These are phyloP conservation scores for Sarcophaga caerulescens DNA, from an alignment of 2,888 invertebrate species.

Conservation along the genomic window DNA sequence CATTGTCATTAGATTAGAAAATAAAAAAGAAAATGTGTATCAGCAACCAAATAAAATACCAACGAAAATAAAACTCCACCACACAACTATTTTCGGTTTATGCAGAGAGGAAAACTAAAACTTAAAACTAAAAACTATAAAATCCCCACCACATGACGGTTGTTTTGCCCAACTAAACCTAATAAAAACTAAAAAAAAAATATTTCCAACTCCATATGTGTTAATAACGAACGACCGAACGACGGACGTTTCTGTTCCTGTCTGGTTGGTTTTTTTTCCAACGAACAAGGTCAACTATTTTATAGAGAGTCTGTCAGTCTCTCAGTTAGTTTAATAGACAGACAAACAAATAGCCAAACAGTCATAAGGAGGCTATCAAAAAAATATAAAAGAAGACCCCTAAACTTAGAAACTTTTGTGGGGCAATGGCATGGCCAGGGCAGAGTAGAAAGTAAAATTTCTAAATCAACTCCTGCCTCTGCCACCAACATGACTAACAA, in stretches of 20 bases:
- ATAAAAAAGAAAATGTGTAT: slow-evolving; percentile 6
- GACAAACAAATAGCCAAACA: slow-evolving; percentile 23
- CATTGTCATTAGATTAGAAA: slow-evolving; percentile 34
- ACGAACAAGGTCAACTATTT: slow-evolving; percentile 66
- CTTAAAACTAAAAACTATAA: no score
- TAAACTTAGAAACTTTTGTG: slow-evolving; percentile 40
- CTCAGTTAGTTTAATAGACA: slow-evolving; percentile 15
- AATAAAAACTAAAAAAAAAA: slow-evolving; percentile 39
- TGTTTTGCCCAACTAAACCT: slow-evolving; percentile 35
- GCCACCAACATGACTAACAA: neutral
- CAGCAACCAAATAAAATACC: neutral
- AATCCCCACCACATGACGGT: slow-evolving; percentile 24
- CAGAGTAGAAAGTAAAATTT: slow-evolving; percentile 17
- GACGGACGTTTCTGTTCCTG: slow-evolving; percentile 46
- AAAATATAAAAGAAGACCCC: slow-evolving; percentile 29
- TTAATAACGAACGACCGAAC: slow-evolving; percentile 1
- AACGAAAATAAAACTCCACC: slow-evolving; percentile 37
- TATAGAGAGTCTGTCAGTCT: slow-evolving; percentile 22
- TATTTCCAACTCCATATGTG: neutral
- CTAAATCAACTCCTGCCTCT: slow-evolving; percentile 15
- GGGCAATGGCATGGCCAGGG: neutral
- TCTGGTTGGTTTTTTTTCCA: slow-evolving; percentile 63
- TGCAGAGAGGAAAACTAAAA: no score
- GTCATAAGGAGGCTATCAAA: neutral
- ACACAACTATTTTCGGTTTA: slow-evolving; percentile 34